Base-by-base conservation (phyloP, 2,888 invertebrate genomes). In the Dicyrtomina minuta region DNA sequence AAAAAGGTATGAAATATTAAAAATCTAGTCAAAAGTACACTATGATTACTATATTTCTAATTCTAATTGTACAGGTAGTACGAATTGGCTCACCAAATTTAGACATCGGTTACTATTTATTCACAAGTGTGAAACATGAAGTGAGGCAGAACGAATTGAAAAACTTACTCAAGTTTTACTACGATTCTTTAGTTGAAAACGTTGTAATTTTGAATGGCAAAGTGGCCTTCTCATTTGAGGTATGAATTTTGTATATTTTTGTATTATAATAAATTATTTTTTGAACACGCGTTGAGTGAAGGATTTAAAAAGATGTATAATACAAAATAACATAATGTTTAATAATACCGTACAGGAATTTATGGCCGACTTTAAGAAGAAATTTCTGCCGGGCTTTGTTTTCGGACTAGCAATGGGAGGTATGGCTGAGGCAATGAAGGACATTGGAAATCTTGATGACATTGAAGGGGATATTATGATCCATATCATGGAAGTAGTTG, bases 41-140 rank as follows among this genome's bases (percentile, higher is more conserved):
- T n/a, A n/a, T n/a, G n/a, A n/a, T n/a, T n/a, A n/a, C n/a, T n/a
- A n/a, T n/a, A n/a, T n/a, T n/a, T n/a, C n/a, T n/a, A n/a, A n/a
- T n/a, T n/a, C n/a, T n/a, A n/a, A n/a, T n/a, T n/a, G n/a, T 33
- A 33, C 33, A 33, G 33, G 4, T 33, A 33, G 8, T 5, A 33
- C 33, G 33, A 33, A 33, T 33, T 33, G 39, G 39, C 15, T 65
- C 65, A 1, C 65, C 65, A 1, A 13, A 12, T 22, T 8, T 55
- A 6, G 75, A 75, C 24, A 26, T 75, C 6, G 66, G 55, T 2
- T 71, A 70, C 26, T 75, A 68, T 39, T 15, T 73, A 0, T 75
- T 49, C 43, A 72, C 65, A 0, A 72, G 72, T 46, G 49, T 74
- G 1, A 26, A 73, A 17, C 58, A 51, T 12, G 66, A 59, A 26